Evolutionary conservation across 2,888 invertebrate species (phyloP).

Genomic region (Criorhina ranunculi): DNA sequence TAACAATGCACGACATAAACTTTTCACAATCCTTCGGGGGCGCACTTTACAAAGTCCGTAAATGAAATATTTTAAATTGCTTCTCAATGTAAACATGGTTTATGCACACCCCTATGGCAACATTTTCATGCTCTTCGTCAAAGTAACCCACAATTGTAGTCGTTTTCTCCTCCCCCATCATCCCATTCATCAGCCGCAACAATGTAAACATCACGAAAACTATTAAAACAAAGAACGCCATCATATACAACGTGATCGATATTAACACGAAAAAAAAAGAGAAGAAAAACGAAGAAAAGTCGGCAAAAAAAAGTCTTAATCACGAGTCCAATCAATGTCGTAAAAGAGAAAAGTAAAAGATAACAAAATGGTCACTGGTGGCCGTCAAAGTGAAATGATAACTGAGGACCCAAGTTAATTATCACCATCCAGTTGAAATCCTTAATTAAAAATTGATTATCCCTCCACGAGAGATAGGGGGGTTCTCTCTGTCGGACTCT

Average conservation of each 20-base stretch:
- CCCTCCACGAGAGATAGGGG: too few species aligned
- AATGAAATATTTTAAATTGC: slow-evolving; percentile 46
- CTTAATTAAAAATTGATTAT: slow-evolving; percentile 35
- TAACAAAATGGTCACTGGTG: slow-evolving; percentile 13
- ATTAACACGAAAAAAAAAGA: slow-evolving; percentile 5
- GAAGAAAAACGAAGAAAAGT: too few species aligned
- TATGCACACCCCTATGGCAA: slow-evolving; percentile 34
- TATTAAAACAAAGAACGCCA: slow-evolving; percentile 56
- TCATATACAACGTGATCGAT: slow-evolving; percentile 58
- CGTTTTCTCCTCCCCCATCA: slow-evolving; percentile 24
- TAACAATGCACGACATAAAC: neutral
- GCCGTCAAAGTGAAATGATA: neutral
- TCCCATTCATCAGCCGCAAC: slow-evolving; percentile 16
- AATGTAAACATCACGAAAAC: slow-evolving; percentile 70
- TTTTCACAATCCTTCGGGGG: slow-evolving; percentile 15
- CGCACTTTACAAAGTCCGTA: slow-evolving; percentile 5
- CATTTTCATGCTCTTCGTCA: slow-evolving; percentile 7
- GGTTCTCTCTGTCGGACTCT: neutral
- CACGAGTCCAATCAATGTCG: slow-evolving; percentile 41
- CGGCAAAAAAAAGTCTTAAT: slow-evolving; percentile 30
- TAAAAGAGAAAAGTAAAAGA: neutral
- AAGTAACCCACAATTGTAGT: slow-evolving; percentile 29
- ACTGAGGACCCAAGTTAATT: slow-evolving; percentile 9
- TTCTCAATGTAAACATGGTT: slow-evolving; percentile 50
- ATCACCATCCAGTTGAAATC: neutral